Base-by-base conservation (phyloP, 2,113 vertebrate species). In the Climacteris rufus region DNA sequence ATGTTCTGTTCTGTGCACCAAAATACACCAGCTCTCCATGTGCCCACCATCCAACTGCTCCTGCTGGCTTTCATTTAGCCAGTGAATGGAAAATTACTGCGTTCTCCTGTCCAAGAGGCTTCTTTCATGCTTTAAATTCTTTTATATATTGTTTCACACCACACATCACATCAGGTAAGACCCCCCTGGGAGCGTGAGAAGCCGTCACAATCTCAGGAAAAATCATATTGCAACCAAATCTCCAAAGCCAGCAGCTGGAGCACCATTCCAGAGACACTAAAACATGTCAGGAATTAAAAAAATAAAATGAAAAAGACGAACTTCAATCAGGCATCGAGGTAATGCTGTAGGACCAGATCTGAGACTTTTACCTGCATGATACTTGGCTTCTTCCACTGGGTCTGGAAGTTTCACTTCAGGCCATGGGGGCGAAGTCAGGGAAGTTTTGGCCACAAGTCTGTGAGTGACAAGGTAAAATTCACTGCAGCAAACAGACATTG, bases 391-490 rank as follows among this genome's bases (percentile, higher is more conserved):
- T 89, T 98, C 98, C 5, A 17, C 64, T 0, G 97, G 96, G 79
- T 98, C 97, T 45, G 98, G 98, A 37, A 98, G 94, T 6, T 97
- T 94, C 31, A 98, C 66, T 65, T 98, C 96, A 16, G 98, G 97
- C 99, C 99, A 99, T 0, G 98, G 98, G 0, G 99, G 98, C 2
- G 98, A 98, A 52, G 96, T 98, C 90, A 99, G 90, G 7, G 98
- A 98, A 1, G 98, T 99, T 91, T 97, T 98, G 40, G 98, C 97
- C 70, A 98, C 89, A 2, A 95, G 90, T 8, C 98, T 99, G 96
- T 33, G 63, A 93, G 91, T 1, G 21, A 74, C 2, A 90, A 85
- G n/a, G 44, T 7, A 74, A 90, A 54, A 87, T 11, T 80, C 53
- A 81, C 20, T 81, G 37, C 35, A 75, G 87, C 40, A 81, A 74